phyloP scores from a whole-genome alignment of 2,113 vertebrate genomes.

The Salvator merianae region DNA sequence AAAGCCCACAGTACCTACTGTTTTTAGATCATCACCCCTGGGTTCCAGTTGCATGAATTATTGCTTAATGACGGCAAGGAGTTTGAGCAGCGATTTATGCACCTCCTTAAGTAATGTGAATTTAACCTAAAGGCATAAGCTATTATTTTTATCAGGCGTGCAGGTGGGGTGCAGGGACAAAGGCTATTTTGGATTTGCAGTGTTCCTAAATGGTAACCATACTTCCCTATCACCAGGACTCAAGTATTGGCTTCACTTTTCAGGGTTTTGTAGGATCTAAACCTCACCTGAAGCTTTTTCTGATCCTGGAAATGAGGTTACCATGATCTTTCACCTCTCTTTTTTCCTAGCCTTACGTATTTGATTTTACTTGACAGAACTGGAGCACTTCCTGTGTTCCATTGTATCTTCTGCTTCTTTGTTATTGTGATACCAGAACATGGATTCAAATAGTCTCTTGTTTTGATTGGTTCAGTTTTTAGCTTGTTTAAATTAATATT shows the following conservation, averaged over 20 bases:
- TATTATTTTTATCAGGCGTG: background rate
- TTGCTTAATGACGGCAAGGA: background rate
- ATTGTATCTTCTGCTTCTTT: background rate
- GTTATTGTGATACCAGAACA: background rate
- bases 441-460: background rate
- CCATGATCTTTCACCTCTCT: background rate
- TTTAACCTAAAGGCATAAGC: background rate
- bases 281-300: background rate
- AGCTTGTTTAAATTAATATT: no score
- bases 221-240: background rate
- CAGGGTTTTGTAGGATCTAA: no score
- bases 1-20: background rate
- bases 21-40: background rate
- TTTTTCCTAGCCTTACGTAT: background rate
- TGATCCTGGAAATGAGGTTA: background rate
- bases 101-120: background rate
- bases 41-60: slow-evolving; percentile 29
- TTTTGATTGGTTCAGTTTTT: no score
- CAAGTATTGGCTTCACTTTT: background rate
- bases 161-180: background rate
- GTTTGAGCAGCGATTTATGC: background rate
- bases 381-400: background rate
- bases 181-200: background rate
- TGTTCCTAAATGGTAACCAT: background rate
- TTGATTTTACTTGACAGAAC: background rate